phyloP scores from a whole-genome alignment of 35 echinoderm and acorn worm species.

The Holothuria glaberrima region DNA sequence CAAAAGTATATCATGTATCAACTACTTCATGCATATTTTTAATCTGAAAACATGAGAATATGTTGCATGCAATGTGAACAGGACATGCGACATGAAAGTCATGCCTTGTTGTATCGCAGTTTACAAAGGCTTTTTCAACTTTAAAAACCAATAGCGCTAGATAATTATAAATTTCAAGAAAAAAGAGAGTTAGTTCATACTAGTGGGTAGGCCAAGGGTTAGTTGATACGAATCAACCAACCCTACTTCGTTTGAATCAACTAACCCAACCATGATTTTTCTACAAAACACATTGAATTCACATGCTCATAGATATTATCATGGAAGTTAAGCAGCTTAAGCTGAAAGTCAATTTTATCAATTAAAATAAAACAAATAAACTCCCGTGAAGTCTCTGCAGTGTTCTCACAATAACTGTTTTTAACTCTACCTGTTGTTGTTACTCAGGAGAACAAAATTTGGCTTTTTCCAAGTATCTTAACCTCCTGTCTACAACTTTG shows the following conservation, averaged over 20 bases:
- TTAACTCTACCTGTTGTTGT: neutral
- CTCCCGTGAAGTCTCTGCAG: too few species aligned
- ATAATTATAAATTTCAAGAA: too few species aligned
- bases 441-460: constrained; percentile 8
- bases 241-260: constrained; percentile 14
- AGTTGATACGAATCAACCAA: constrained; percentile 11
- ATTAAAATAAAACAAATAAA: neutral
- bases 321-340: constrained; percentile 23
- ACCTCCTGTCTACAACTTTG: neutral
- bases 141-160: too few species aligned
- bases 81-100: too few species aligned
- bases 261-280: constrained; percentile 12
- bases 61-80: too few species aligned
- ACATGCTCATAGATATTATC: neutral
- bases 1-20: too few species aligned
- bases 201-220: neutral
- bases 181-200: neutral
- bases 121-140: too few species aligned
- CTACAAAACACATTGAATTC: constrained; percentile 2
- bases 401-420: constrained; percentile 7
- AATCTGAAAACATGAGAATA: too few species aligned
- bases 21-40: too few species aligned
- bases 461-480: neutral
- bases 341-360: constrained; percentile 8
- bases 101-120: too few species aligned